Conservation (phyloP, 1,140 invertebrate genomes). For the Arion vulgaris region DNA sequence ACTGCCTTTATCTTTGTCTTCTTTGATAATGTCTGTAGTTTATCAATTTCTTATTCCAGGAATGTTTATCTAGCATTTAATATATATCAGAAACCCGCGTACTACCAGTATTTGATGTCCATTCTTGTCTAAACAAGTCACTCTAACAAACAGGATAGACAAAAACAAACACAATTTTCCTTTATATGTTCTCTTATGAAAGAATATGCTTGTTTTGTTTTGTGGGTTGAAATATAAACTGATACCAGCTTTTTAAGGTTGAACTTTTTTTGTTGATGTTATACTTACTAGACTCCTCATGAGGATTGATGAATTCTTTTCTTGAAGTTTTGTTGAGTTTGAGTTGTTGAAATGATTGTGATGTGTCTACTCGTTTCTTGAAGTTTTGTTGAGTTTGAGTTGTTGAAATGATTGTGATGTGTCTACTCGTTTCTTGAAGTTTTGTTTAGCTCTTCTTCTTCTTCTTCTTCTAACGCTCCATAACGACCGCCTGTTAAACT, state of each 20-base stretch:
- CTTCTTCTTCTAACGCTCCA: no score
- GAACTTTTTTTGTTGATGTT: no score
- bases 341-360: no score
- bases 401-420: no score
- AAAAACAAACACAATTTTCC: not conserved
- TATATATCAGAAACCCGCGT: not conserved
- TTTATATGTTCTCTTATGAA: not conserved
- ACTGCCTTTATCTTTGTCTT: not conserved
- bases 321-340: not conserved
- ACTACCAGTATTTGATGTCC: not conserved
- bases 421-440: no score
- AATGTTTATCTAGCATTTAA: constrained; percentile 1
- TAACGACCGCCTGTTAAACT: no score
- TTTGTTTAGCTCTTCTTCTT: no score
- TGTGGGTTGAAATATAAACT: not conserved
- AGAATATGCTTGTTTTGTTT: not conserved
- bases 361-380: no score
- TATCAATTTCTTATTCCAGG: not conserved
- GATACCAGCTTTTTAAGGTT: not conserved
- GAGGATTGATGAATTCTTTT: not conserved
- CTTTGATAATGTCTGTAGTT: not conserved
- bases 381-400: no score
- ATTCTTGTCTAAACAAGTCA: not conserved
- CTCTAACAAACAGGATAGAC: not conserved
- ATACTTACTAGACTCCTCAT: not conserved